Conservation (phyloP, 2,113 vertebrate species). For the Eurystomus gularis region DNA sequence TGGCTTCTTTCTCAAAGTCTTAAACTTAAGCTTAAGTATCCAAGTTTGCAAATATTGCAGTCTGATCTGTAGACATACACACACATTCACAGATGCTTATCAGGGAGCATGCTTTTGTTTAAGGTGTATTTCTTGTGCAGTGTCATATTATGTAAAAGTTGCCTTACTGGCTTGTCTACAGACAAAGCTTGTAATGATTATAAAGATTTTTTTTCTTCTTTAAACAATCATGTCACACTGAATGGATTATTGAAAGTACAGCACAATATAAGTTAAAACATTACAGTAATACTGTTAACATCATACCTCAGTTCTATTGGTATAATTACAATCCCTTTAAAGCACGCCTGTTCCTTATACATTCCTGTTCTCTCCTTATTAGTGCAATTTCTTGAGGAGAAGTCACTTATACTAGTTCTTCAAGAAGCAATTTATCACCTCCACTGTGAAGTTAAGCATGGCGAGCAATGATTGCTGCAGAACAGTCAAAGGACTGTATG, state of each 20-base stretch:
- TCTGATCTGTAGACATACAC: not conserved
- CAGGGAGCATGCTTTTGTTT: not conserved
- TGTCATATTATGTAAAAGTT: not conserved
- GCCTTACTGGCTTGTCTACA: not conserved
- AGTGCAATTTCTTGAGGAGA: not conserved
- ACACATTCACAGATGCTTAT: not conserved
- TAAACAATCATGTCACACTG: not conserved
- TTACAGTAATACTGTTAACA: not conserved
- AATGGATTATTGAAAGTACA: not conserved
- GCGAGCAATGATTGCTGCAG: not conserved
- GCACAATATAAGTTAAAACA: not conserved
- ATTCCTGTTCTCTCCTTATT: not conserved
- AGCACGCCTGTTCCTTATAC: not conserved
- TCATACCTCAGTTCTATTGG: not conserved
- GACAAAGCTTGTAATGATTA: not conserved
- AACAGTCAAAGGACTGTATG: not conserved
- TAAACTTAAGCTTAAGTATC: not conserved
- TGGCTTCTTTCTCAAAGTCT: not conserved
- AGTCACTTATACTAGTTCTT: not conserved
- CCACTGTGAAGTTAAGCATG: not conserved
- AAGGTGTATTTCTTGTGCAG: not conserved
- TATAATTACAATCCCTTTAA: not conserved
- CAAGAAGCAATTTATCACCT: not conserved
- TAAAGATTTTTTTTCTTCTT: not conserved
- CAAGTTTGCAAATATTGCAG: not conserved